A percentile compares a stretch with the other conserved stretches of the same genome.
These are phyloP conservation scores for Ptychobarbus kaznakovi DNA, from an alignment of 2,797 vertebrate genomes.

Conservation along the genomic window DNA sequence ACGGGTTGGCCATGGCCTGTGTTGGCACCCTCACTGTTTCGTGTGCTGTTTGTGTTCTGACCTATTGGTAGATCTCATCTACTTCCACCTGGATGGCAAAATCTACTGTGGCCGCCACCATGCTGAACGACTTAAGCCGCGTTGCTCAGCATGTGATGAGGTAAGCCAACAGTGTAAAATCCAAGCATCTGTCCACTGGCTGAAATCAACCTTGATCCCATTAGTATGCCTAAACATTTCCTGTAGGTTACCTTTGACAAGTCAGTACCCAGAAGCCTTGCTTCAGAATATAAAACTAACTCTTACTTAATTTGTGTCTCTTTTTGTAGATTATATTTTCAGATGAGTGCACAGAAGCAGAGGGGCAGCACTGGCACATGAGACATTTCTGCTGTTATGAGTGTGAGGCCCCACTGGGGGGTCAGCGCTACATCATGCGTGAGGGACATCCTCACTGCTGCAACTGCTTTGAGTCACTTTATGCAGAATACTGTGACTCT, in stretches of 20 bases:
- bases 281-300: background rate
- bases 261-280: background rate
- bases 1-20: slow-evolving; percentile 89
- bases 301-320: background rate
- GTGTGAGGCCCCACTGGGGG: slow-evolving; percentile 92
- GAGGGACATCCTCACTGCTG: slow-evolving; percentile 97
- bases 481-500: slow-evolving; percentile 95
- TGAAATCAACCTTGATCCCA: background rate
- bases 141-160: slow-evolving; percentile 97
- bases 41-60: slow-evolving; percentile 93
- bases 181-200: background rate
- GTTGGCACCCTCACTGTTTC: slow-evolving; percentile 98
- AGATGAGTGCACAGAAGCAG: slow-evolving; percentile 96
- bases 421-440: slow-evolving; percentile 99
- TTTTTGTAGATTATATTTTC: slow-evolving; percentile 93
- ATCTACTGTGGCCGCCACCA: slow-evolving; percentile 97
- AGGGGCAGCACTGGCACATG: slow-evolving; percentile 98
- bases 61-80: slow-evolving; percentile 96
- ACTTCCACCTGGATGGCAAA: slow-evolving; percentile 97
- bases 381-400: slow-evolving; percentile 98
- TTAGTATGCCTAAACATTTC: background rate
- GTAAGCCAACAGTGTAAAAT: slow-evolving; percentile 71
- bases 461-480: slow-evolving; percentile 96
- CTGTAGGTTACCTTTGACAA: background rate
- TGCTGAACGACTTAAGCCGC: slow-evolving; percentile 93